Percentiles rank a stretch among this genome's conserved stretches.
Conservation (phyloP, 2,113 vertebrate species). For the Mustela lutreola region DNA sequence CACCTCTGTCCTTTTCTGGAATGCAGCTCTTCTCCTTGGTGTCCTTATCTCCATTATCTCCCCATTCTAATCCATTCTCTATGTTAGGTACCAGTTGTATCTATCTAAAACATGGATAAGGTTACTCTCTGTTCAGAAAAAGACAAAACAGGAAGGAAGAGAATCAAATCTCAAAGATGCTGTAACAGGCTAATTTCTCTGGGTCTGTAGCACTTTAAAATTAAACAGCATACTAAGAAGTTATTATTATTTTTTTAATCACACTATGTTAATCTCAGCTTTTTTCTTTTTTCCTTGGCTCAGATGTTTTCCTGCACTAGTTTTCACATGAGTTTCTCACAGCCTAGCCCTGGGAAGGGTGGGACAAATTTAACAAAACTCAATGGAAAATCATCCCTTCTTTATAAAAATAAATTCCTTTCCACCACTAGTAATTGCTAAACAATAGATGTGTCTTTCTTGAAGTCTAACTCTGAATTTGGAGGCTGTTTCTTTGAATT, state of each 20-base stretch:
- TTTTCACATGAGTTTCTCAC: conserved; percentile 54
- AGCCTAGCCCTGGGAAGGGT: conserved; percentile 13
- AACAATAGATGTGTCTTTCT: conserved; percentile 54
- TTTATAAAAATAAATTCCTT: conserved; percentile 70
- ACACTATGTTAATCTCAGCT: background rate
- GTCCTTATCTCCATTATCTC: background rate
- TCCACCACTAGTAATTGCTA: conserved; percentile 55
- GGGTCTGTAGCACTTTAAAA: background rate
- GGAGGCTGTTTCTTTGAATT: conserved; percentile 38
- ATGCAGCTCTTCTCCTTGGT: background rate
- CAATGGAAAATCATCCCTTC: conserved; percentile 36
- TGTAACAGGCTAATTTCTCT: background rate
- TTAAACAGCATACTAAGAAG: background rate
- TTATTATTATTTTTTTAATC: background rate
- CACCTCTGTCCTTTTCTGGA: conserved; percentile 18
- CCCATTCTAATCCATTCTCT: background rate
- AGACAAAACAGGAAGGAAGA: conserved; percentile 45
- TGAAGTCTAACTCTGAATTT: conserved; percentile 60
- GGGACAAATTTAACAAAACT: conserved; percentile 60
- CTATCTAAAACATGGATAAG: conserved; percentile 52
- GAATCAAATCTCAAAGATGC: conserved; percentile 39
- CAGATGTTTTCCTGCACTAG: background rate
- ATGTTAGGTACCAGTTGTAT: background rate
- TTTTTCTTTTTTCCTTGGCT: background rate
- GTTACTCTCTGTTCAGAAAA: conserved; percentile 41